Conservation (phyloP, 2,113 vertebrate species). For the Onychostoma macrolepis region DNA sequence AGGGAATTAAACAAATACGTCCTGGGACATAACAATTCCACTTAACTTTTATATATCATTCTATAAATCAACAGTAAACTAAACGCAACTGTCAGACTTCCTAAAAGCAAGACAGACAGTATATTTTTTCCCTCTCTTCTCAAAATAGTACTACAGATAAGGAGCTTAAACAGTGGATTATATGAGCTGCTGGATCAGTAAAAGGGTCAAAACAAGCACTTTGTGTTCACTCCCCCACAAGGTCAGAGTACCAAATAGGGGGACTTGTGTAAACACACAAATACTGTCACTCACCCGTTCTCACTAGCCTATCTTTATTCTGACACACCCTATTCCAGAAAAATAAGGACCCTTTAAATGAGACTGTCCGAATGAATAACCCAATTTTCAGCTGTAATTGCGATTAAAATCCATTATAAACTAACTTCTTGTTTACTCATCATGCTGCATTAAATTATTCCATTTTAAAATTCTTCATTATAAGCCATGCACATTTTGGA, state of each 20-base stretch:
- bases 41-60: not conserved
- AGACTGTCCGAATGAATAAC: not conserved
- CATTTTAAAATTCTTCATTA: not conserved
- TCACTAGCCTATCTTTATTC: not conserved
- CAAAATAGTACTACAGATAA: constrained; percentile 68
- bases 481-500: not conserved
- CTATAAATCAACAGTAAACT: not conserved
- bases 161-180: constrained; percentile 75
- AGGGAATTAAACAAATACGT: no score
- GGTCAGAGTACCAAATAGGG: constrained; percentile 62
- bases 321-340: not conserved
- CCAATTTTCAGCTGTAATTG: not conserved
- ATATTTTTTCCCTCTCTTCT: constrained; percentile 53
- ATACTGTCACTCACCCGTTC: constrained; percentile 41
- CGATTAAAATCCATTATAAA: not conserved
- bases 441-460: not conserved
- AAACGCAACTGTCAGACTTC: not conserved
- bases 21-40: no score
- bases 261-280: constrained; percentile 32
- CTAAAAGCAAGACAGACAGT: constrained; percentile 60
- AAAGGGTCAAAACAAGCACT: constrained; percentile 55
- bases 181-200: constrained; percentile 64
- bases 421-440: not conserved
- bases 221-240: constrained; percentile 46
- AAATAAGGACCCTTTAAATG: not conserved